Evolutionary conservation across 2,888 invertebrate species (phyloP).

Genomic region (Drosophila neonasuta): DNA sequence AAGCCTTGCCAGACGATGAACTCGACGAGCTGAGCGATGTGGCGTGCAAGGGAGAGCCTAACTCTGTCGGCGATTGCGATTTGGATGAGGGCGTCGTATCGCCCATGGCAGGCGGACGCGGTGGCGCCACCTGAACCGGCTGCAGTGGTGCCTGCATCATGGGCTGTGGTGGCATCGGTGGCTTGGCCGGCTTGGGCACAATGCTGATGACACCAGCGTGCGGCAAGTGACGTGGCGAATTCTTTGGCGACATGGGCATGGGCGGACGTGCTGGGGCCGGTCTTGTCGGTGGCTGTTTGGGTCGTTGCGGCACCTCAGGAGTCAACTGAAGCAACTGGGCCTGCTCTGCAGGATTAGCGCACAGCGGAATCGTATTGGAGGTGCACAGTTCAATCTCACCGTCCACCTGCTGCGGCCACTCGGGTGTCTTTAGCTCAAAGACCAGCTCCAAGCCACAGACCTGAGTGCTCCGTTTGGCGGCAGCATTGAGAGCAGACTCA

Average conservation of each 20-base stretch:
- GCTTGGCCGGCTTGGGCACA: slow-evolving; percentile 75
- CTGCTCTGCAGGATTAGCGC: slow-evolving; percentile 81
- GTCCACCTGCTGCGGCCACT: slow-evolving; percentile 92
- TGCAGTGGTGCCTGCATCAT: slow-evolving; percentile 63
- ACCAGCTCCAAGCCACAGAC: slow-evolving; percentile 87
- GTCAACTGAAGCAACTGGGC: slow-evolving; percentile 81
- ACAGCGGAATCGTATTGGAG: slow-evolving; percentile 92
- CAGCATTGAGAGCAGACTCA: slow-evolving; percentile 91
- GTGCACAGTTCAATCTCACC: slow-evolving; percentile 92
- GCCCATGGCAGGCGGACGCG: slow-evolving; percentile 63
- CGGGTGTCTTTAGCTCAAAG: slow-evolving; percentile 90
- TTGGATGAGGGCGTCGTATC: slow-evolving; percentile 73
- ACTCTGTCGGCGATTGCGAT: slow-evolving; percentile 76
- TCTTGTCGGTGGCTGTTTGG: slow-evolving; percentile 83
- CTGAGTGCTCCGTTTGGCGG: slow-evolving; percentile 84
- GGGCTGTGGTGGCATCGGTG: slow-evolving; percentile 77
- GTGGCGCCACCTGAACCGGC: slow-evolving; percentile 58
- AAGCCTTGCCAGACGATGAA: slow-evolving; percentile 74
- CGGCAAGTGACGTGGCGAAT: slow-evolving; percentile 82
- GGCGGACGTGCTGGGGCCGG: slow-evolving; percentile 84
- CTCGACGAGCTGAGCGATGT: slow-evolving; percentile 63
- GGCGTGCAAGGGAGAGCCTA: slow-evolving; percentile 58
- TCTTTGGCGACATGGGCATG: slow-evolving; percentile 84
- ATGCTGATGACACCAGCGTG: slow-evolving; percentile 84
- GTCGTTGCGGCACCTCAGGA: slow-evolving; percentile 83